Evolutionary conservation across 2,888 invertebrate species (phyloP).

Genomic region (Artemia sinica): DNA sequence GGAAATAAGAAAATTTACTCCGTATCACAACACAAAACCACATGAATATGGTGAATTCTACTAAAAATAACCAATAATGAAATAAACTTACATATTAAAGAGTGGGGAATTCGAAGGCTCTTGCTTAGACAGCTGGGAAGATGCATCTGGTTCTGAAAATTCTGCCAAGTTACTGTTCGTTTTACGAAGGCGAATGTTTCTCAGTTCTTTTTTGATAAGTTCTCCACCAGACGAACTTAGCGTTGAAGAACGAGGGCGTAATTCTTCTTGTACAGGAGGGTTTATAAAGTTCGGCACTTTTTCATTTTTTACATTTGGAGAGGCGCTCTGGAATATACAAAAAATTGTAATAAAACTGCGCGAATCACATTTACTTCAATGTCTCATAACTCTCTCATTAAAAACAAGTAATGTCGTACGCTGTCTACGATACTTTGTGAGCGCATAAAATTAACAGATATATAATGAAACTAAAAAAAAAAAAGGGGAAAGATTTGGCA

Average conservation of each 20-base stretch:
- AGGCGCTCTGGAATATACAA: too few species aligned
- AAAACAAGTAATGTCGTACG: too few species aligned
- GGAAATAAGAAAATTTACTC: conserved; percentile 13
- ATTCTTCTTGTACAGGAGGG: too few species aligned
- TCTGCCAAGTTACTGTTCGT: background rate
- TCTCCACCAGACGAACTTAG: conserved; percentile 20
- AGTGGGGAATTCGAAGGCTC: conserved; percentile 30
- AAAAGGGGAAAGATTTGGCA: too few species aligned
- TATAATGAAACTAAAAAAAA: too few species aligned
- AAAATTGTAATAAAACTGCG: too few species aligned
- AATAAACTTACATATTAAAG: conserved; percentile 32
- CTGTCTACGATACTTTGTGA: too few species aligned
- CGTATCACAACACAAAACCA: background rate
- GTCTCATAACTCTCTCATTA: too few species aligned
- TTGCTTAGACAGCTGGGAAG: conserved; percentile 19
- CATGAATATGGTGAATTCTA: background rate
- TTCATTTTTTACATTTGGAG: too few species aligned
- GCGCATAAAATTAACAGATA: too few species aligned
- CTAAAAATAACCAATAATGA: conserved; percentile 7
- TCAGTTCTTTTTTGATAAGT: conserved; percentile 20
- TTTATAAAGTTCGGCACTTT: too few species aligned
- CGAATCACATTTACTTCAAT: too few species aligned
- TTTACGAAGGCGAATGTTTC: conserved; percentile 14
- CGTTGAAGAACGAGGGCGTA: conserved; percentile 21
- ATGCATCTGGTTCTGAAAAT: conserved; percentile 1